Evolutionary conservation across 1,140 invertebrate genomes (phyloP).

Genomic region (Anastrepha ludens): DNA sequence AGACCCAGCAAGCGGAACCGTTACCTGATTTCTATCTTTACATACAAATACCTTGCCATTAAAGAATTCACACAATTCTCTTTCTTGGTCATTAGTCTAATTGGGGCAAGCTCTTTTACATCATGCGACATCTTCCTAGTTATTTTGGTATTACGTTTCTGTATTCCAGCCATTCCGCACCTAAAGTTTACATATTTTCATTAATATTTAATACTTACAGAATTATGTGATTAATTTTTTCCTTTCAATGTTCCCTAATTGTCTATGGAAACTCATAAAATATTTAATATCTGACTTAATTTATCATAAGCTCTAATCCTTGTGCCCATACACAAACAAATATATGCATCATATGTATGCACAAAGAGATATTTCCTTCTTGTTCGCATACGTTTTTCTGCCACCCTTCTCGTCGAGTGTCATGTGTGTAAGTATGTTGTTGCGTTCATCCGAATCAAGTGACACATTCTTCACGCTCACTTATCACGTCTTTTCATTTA

Average conservation of each 20-base stretch:
- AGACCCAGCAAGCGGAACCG: no score
- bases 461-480: conserved; percentile 3
- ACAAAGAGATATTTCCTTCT: neutral
- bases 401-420: neutral
- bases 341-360: neutral
- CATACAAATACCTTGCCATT: no score
- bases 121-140: no score
- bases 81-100: no score
- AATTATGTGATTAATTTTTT: no score
- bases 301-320: neutral
- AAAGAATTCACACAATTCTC: no score
- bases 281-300: conserved; percentile 30
- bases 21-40: no score
- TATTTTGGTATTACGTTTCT: no score
- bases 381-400: neutral
- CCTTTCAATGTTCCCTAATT: neutral
- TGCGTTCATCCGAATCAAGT: neutral
- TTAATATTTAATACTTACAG: no score
- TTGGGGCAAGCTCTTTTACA: no score
- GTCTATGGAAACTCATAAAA: neutral
- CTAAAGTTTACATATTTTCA: no score
- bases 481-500: conserved; percentile 28
- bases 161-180: no score
- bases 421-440: neutral
- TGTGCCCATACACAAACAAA: neutral